These are phyloP conservation scores for Calliopum simillimum DNA, from an alignment of 2,888 invertebrate genomes.

Conservation along the genomic window DNA sequence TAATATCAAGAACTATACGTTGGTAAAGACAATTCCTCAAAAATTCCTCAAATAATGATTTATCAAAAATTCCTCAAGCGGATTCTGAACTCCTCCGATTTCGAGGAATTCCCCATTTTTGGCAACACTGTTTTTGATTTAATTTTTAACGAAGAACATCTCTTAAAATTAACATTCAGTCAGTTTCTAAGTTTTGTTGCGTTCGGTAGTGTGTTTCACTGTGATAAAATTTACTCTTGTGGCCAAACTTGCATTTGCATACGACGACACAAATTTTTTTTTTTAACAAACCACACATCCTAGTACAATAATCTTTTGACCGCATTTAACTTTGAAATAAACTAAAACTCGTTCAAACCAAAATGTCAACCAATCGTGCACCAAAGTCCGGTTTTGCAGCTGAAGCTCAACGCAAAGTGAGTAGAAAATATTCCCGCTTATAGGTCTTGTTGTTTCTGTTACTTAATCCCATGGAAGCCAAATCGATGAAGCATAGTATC, in stretches of 20 bases:
- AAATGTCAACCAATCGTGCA: constrained; percentile 67
- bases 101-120: too few species aligned
- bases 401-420: constrained; percentile 94
- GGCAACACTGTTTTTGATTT: too few species aligned
- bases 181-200: constrained; percentile 50
- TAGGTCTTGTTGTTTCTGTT: background rate
- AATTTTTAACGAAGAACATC: too few species aligned
- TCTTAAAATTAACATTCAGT: constrained; percentile 37
- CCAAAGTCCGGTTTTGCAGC: constrained; percentile 86
- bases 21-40: too few species aligned
- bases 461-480: too few species aligned
- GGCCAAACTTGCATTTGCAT: constrained; percentile 49
- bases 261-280: constrained; percentile 26
- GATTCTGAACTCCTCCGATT: too few species aligned
- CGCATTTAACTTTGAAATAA: constrained; percentile 34
- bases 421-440: constrained; percentile 52
- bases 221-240: constrained; percentile 54
- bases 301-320: constrained; percentile 20
- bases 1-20: too few species aligned
- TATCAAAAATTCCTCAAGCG: too few species aligned
- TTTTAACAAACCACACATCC: constrained; percentile 18
- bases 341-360: constrained; percentile 59
- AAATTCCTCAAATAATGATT: too few species aligned
- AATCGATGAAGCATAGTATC: too few species aligned
- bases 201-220: constrained; percentile 49